Evolutionary conservation across 2,797 vertebrate species (phyloP).

Genomic region (Syncerus caffer): DNA sequence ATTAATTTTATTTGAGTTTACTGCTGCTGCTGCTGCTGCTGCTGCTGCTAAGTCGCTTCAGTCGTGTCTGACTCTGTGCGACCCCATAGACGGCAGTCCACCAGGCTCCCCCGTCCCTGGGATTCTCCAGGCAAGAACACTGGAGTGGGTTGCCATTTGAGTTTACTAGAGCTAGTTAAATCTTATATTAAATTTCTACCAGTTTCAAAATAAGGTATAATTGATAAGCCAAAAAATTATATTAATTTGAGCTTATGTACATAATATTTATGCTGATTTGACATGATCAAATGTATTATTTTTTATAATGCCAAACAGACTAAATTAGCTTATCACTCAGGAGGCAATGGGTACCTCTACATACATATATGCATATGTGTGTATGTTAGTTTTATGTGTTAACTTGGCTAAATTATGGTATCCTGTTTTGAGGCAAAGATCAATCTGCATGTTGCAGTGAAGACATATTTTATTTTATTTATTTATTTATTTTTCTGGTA

Average conservation of each 20-base stretch:
- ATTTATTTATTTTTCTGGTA: neutral
- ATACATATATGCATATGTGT: fast-evolving
- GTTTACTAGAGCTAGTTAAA: neutral
- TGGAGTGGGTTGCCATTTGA: neutral
- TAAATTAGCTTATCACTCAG: neutral
- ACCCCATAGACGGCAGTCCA: too few relatives aligned
- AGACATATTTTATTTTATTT: neutral
- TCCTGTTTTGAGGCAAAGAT: neutral
- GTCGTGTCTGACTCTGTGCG: too few relatives aligned
- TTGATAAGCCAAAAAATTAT: neutral
- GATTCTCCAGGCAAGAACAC: too few relatives aligned
- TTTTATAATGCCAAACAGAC: neutral
- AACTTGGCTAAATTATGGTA: neutral
- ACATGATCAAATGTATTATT: neutral
- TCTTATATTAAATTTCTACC: neutral
- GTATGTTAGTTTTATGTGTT: neutral
- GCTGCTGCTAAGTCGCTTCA: too few relatives aligned
- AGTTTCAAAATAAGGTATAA: neutral
- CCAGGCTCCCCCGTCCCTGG: too few relatives aligned
- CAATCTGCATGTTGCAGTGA: neutral
- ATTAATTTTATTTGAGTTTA: neutral
- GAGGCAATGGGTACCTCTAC: neutral
- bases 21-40: neutral
- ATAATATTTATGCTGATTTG: neutral
- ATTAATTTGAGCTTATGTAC: neutral